Conservation (phyloP, 2,888 invertebrate species). For the Drosophila hawaiiensis region DNA sequence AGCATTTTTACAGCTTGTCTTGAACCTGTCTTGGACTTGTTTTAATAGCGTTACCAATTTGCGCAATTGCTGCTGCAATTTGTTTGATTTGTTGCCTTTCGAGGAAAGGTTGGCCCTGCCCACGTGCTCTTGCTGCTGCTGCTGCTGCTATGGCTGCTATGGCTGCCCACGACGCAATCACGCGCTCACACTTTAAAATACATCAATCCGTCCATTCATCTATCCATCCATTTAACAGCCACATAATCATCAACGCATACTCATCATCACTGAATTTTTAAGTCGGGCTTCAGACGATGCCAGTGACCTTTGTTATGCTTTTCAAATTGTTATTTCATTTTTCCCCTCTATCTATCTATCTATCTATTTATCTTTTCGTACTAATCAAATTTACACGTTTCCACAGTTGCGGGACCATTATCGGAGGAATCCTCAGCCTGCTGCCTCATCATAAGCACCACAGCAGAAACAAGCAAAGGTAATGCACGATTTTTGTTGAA, state of each 20-base stretch:
- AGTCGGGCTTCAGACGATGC: slow-evolving; percentile 55
- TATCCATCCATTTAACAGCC: slow-evolving; percentile 6
- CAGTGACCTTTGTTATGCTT: slow-evolving; percentile 68
- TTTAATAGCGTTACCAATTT: slow-evolving; percentile 48
- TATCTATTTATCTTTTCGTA: slow-evolving; percentile 11
- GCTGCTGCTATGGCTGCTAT: slow-evolving; percentile 20
- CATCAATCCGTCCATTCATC: slow-evolving; percentile 6
- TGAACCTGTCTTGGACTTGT: slow-evolving; percentile 35
- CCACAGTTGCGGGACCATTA: slow-evolving; percentile 55
- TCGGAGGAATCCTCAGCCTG: slow-evolving; percentile 59
- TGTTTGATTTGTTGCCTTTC: slow-evolving; percentile 50
- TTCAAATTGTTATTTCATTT: slow-evolving; percentile 37
- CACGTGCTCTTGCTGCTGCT: slow-evolving; percentile 36
- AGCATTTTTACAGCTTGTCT: slow-evolving; percentile 54
- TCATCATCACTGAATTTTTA: slow-evolving; percentile 40
- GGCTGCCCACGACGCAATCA: slow-evolving; percentile 22
- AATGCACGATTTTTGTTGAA: slow-evolving; percentile 76
- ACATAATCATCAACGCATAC: slow-evolving; percentile 43
- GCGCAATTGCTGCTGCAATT: slow-evolving; percentile 66
- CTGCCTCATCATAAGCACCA: slow-evolving; percentile 40
- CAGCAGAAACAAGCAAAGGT: slow-evolving; percentile 40
- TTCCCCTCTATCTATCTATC: slow-evolving; percentile 3
- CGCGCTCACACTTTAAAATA: slow-evolving; percentile 12
- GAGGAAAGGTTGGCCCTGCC: slow-evolving; percentile 50
- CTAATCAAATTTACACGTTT: slow-evolving; percentile 56